Conservation (phyloP, 1,140 invertebrate genomes). For the Cheumatopsyche charites region DNA sequence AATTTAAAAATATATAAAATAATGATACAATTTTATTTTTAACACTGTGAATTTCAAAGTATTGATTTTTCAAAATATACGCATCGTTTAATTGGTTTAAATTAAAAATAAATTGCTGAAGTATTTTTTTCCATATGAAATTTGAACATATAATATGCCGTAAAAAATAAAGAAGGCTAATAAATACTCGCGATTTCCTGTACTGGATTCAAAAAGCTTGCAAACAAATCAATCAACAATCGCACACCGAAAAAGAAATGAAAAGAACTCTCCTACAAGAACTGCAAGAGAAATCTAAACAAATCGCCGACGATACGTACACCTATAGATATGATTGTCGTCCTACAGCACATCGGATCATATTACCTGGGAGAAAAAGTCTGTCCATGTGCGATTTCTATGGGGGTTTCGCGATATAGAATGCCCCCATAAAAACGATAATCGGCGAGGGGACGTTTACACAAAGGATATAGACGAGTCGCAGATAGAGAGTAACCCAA, state of each 20-base stretch:
- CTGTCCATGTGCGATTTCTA: constrained; percentile 10
- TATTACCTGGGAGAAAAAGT: constrained; percentile 41
- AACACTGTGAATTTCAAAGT: no score
- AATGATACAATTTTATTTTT: no score
- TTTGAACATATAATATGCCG: no score
- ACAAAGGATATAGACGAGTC: constrained; percentile 31
- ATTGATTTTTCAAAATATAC: no score
- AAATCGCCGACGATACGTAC: constrained; percentile 27
- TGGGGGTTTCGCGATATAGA: constrained; percentile 32
- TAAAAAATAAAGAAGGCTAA: background rate
- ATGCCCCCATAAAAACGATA: constrained; percentile 42
- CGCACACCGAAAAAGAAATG: constrained; percentile 22
- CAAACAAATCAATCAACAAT: constrained; percentile 38
- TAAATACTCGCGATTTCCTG: constrained; percentile 34
- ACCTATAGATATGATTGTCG: no score
- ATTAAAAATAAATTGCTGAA: no score
- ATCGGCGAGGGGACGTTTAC: constrained; percentile 25
- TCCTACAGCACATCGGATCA: constrained; percentile 30
- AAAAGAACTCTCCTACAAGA: constrained; percentile 13
- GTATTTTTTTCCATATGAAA: no score
- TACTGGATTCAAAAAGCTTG: constrained; percentile 26
- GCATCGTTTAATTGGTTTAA: no score
- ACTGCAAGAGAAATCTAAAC: constrained; percentile 36
- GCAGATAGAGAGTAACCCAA: background rate
- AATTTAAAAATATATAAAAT: no score